Conservation (phyloP, 2,113 vertebrate species). For the Neomonachus schauinslandi region DNA sequence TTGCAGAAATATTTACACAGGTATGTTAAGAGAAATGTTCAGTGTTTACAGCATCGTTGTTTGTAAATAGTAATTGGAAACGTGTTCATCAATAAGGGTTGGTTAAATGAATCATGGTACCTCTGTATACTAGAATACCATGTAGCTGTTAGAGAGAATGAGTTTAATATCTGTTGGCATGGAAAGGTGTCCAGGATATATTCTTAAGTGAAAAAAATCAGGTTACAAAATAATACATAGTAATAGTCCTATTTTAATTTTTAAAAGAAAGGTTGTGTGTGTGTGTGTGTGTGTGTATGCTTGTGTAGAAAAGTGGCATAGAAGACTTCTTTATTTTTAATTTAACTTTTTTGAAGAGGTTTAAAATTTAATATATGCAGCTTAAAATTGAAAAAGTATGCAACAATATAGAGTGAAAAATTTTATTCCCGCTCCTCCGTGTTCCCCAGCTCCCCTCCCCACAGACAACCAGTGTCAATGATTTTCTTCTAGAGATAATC, state of each 20-base stretch:
- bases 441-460: neutral
- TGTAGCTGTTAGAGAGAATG: slow-evolving; percentile 43
- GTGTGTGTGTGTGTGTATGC: neutral
- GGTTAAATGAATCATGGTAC: slow-evolving; percentile 22
- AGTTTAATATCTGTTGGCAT: slow-evolving; percentile 41
- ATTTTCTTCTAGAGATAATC: slow-evolving; percentile 43
- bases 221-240: slow-evolving; percentile 29
- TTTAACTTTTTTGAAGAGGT: slow-evolving; percentile 33
- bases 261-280: neutral
- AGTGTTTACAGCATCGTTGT: neutral
- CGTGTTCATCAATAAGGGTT: neutral
- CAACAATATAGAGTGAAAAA: slow-evolving; percentile 11
- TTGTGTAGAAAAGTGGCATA: neutral
- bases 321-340: neutral
- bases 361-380: neutral
- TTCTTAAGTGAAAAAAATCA: slow-evolving; percentile 41
- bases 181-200: slow-evolving; percentile 12
- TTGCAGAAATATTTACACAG: slow-evolving; percentile 40
- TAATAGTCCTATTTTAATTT: slow-evolving; percentile 55
- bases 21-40: slow-evolving; percentile 40
- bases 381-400: slow-evolving; percentile 49
- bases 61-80: slow-evolving; percentile 51
- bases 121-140: slow-evolving; percentile 22
- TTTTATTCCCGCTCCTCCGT: neutral
- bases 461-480: neutral